Evolutionary conservation across 2,113 vertebrate species (phyloP).

Genomic region (Leiothrix lutea): DNA sequence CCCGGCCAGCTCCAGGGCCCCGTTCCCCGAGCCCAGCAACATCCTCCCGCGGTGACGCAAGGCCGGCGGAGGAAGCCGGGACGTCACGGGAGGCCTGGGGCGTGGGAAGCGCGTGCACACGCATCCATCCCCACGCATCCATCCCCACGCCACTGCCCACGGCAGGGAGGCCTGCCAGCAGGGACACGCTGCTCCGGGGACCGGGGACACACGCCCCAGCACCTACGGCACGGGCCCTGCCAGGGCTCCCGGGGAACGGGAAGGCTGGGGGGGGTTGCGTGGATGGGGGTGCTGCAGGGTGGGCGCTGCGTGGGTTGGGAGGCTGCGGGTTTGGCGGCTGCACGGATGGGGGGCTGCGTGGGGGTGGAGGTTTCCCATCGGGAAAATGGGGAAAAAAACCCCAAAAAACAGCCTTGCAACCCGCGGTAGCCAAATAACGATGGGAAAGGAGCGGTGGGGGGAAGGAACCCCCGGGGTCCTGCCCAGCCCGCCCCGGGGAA

Average conservation of each 20-base stretch:
- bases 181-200: not conserved
- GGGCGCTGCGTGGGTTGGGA: not conserved
- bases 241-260: not conserved
- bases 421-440: not conserved
- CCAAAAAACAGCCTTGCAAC: not conserved
- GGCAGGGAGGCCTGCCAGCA: not conserved
- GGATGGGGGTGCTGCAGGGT: not conserved
- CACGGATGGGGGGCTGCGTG: not conserved
- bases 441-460: not conserved
- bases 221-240: not conserved
- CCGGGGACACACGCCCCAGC: not conserved
- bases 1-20: not conserved
- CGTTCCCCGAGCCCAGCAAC: not conserved
- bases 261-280: not conserved
- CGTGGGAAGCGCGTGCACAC: constrained; percentile 50
- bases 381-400: not conserved
- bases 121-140: constrained; percentile 15
- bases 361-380: not conserved
- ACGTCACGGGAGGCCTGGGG: constrained; percentile 49
- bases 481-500: not conserved
- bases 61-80: constrained; percentile 46
- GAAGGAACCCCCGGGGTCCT: not conserved
- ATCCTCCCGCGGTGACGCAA: constrained; percentile 55
- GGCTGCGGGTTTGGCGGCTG: not conserved
- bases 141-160: not conserved